Conservation (phyloP, 2,797 vertebrate species). For the Mormyrops boulengeri region DNA sequence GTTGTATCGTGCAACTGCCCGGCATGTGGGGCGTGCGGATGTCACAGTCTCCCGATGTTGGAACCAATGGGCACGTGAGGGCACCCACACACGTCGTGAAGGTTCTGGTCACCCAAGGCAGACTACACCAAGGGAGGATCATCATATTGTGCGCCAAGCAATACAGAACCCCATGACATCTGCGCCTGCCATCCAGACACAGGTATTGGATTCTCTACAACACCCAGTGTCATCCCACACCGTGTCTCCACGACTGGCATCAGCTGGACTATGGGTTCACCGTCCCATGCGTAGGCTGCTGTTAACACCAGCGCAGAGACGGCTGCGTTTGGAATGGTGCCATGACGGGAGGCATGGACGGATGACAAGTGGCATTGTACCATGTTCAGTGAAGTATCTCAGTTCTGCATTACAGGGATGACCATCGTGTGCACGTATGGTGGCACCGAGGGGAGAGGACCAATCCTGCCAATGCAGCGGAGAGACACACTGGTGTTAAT, state of each 20-base stretch:
- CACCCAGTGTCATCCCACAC: not conserved
- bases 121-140: not conserved
- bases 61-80: not conserved
- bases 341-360: not conserved
- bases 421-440: not conserved
- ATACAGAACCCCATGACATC: not conserved
- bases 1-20: no score
- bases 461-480: not conserved
- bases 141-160: not conserved
- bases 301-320: not conserved
- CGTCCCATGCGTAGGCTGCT: not conserved
- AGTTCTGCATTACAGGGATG: not conserved
- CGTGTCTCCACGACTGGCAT: not conserved
- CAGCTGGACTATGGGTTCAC: not conserved
- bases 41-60: not conserved
- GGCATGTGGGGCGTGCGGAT: not conserved
- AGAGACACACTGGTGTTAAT: not conserved
- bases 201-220: not conserved
- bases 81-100: not conserved
- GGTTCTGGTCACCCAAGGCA: not conserved
- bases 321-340: not conserved
- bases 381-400: not conserved
- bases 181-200: not conserved
- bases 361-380: no score
- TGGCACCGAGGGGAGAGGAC: not conserved